Percentiles rank a stretch among this genome's conserved stretches.
Evolutionary conservation across 2,113 vertebrate genomes (phyloP).

Genomic region (Phyllopteryx taeniolatus): DNA sequence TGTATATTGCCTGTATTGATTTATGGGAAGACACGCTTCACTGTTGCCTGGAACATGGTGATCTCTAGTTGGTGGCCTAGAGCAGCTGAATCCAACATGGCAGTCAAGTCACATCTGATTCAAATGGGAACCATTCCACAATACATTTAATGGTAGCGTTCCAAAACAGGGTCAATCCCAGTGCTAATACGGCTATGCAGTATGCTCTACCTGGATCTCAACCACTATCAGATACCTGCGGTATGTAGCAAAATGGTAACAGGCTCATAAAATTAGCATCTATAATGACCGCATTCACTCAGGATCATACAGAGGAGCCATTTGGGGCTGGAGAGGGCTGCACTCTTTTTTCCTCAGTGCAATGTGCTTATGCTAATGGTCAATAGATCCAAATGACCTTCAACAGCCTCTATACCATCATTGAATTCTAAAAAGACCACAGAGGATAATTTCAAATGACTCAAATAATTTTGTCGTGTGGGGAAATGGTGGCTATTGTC

Average conservation of each 20-base stretch:
- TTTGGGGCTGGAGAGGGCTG: conserved; percentile 26
- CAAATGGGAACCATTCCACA: background rate
- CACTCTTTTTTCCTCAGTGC: conserved; percentile 39
- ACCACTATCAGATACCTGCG: conserved; percentile 37
- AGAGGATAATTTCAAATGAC: conserved; percentile 60
- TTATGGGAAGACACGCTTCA: background rate
- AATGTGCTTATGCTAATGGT: conserved; percentile 58
- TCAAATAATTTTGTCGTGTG: conserved; percentile 58
- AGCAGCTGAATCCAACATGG: background rate
- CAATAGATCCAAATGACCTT: conserved; percentile 61
- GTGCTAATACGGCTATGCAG: conserved; percentile 33
- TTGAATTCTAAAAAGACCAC: conserved; percentile 62
- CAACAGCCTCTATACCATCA: conserved; percentile 51
- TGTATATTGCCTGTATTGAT: background rate
- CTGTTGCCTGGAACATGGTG: background rate
- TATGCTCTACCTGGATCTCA: conserved; percentile 33
- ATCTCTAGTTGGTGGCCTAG: background rate
- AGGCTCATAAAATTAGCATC: conserved; percentile 27
- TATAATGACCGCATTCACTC: conserved; percentile 49
- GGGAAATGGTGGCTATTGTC: conserved; percentile 34
- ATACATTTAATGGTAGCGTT: conserved; percentile 24
- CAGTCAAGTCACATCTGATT: background rate
- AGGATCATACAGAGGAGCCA: conserved; percentile 43
- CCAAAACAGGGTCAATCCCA: conserved; percentile 41
- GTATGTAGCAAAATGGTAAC: conserved; percentile 36